A percentile compares a stretch with the other conserved stretches of the same genome.
Conservation (phyloP, 2,888 invertebrate genomes). For the Luperina nickerlii region DNA sequence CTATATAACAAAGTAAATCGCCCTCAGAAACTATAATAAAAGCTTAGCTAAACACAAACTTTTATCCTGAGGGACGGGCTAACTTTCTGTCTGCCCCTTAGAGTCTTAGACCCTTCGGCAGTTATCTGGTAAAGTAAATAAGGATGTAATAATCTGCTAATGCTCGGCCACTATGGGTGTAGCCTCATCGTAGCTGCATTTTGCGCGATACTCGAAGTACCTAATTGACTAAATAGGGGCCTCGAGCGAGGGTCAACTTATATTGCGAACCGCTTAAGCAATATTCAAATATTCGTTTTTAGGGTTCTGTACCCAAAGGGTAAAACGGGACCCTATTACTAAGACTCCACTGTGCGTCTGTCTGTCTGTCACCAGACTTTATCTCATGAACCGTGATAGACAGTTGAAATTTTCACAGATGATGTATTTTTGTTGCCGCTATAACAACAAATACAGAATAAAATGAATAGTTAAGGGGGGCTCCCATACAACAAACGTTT, state of each 20-base stretch:
- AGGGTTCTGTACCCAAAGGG: too few species aligned
- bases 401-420: too few species aligned
- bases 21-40: slow-evolving; percentile 10
- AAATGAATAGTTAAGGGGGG: too few species aligned
- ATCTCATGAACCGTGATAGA: too few species aligned
- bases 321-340: too few species aligned
- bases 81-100: slow-evolving; percentile 13
- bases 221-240: slow-evolving; percentile 42
- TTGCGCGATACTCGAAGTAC: slow-evolving; percentile 41
- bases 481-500: too few species aligned
- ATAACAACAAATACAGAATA: too few species aligned
- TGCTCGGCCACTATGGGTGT: slow-evolving; percentile 3
- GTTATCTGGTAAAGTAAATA: slow-evolving; percentile 16
- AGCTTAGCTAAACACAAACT: neutral
- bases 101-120: neutral
- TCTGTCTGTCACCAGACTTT: too few species aligned
- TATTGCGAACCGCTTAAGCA: slow-evolving; percentile 47
- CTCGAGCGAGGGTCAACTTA: slow-evolving; percentile 44
- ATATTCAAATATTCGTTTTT: slow-evolving; percentile 27
- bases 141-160: slow-evolving; percentile 25
- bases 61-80: neutral
- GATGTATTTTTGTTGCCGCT: too few species aligned
- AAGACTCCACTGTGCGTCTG: too few species aligned
- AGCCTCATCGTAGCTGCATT: slow-evolving; percentile 8
- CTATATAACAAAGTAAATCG: slow-evolving; percentile 10